Evolutionary conservation across 2,113 vertebrate genomes (phyloP).

Genomic region (Puntigrus tetrazona): DNA sequence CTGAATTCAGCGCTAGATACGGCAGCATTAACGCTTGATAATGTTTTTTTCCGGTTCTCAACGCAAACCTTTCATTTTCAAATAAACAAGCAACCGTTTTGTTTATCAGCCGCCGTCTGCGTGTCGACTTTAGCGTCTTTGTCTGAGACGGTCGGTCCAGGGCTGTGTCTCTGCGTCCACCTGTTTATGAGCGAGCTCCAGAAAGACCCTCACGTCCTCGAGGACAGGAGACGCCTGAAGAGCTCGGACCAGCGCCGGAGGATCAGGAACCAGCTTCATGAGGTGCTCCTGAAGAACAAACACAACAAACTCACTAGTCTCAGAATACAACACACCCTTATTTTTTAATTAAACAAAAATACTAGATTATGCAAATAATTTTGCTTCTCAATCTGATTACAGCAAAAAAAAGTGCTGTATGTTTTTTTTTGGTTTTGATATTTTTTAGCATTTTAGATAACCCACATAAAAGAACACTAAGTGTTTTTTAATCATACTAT

Average conservation of each 20-base stretch:
- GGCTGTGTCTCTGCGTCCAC: slow-evolving; percentile 43
- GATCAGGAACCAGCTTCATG: slow-evolving; percentile 51
- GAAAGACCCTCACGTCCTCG: slow-evolving; percentile 51
- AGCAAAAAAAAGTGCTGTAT: too few relatives aligned
- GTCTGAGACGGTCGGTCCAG: not conserved
- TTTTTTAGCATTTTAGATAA: too few relatives aligned
- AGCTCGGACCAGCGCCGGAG: slow-evolving; percentile 54
- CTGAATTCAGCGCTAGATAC: not conserved
- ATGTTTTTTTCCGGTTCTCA: not conserved
- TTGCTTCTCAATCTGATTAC: too few relatives aligned
- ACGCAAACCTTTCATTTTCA: not conserved
- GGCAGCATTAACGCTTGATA: not conserved
- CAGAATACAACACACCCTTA: too few relatives aligned
- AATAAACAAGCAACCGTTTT: not conserved
- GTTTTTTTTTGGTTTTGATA: too few relatives aligned
- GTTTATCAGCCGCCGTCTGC: not conserved
- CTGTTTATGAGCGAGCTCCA: slow-evolving; percentile 61
- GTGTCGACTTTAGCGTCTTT: not conserved
- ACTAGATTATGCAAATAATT: too few relatives aligned
- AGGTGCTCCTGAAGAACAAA: slow-evolving; percentile 61
- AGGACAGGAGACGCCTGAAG: slow-evolving; percentile 53
- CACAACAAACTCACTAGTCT: too few relatives aligned
- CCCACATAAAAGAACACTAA: too few relatives aligned
- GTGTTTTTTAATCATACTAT: too few relatives aligned
- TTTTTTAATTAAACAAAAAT: too few relatives aligned